Conservation (phyloP, 2,113 vertebrate species). For the Cyprinodon variegatus region DNA sequence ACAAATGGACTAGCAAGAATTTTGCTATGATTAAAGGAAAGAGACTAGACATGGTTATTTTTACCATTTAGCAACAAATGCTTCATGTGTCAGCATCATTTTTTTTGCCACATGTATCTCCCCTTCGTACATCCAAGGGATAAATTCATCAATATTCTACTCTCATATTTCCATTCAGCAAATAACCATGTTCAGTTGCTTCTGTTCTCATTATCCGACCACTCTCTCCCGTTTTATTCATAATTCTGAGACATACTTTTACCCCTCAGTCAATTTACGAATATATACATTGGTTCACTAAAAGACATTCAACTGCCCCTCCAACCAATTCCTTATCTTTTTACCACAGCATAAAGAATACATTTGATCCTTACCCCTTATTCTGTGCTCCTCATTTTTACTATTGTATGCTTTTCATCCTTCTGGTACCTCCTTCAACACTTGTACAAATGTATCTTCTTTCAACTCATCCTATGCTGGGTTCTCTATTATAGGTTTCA, state of each 20-base stretch:
- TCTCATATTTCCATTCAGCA: conserved; percentile 15
- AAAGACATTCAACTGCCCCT: conserved; percentile 18
- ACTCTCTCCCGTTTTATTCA: conserved; percentile 27
- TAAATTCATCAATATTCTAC: background rate
- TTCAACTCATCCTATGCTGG: conserved; percentile 18
- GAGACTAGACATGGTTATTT: conserved; percentile 6
- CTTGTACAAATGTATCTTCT: conserved; percentile 41
- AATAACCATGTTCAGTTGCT: conserved; percentile 12
- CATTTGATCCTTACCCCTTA: conserved; percentile 26
- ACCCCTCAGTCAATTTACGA: conserved; percentile 10
- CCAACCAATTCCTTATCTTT: conserved; percentile 43
- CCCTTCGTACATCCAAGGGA: background rate
- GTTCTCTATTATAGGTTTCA: background rate
- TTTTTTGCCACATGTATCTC: background rate
- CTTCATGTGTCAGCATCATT: background rate
- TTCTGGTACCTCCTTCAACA: conserved; percentile 9
- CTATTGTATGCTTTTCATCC: conserved; percentile 15
- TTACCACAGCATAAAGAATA: conserved; percentile 42
- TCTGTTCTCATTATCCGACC: background rate
- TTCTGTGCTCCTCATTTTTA: conserved; percentile 37
- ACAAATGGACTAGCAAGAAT: conserved; percentile 16
- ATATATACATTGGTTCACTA: conserved; percentile 13
- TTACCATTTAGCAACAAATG: background rate
- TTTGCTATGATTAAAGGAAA: background rate
- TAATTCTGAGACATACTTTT: conserved; percentile 22